A percentile compares a stretch with the other conserved stretches of the same genome.
Evolutionary conservation across 30 jellyfish, hydroid and myxozoan species (phyloP).

Genomic region (Chironex yamaguchii): DNA sequence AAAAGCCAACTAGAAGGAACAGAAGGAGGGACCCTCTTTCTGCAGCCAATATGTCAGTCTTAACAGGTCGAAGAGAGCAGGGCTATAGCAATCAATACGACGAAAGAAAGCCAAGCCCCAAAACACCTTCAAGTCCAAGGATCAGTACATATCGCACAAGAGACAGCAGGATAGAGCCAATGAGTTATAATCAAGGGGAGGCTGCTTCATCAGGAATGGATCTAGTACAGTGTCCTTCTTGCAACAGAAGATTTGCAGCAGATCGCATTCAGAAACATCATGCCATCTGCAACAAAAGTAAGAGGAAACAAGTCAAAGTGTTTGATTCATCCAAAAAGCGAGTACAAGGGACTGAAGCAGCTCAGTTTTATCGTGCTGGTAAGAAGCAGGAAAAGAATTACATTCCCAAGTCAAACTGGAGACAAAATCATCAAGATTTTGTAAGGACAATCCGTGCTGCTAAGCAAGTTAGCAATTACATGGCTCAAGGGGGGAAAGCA

Average conservation of each 20-base stretch:
- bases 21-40: background rate
- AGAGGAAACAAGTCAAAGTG: conserved; percentile 67
- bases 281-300: conserved; percentile 66
- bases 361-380: conserved; percentile 25
- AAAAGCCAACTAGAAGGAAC: conserved; percentile 42
- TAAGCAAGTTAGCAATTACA: conserved; percentile 60
- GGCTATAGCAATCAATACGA: conserved; percentile 1
- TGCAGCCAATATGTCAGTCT: background rate
- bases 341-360: conserved; percentile 87
- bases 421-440: conserved; percentile 87
- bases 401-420: conserved; percentile 80
- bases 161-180: background rate
- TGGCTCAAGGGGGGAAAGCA: conserved; percentile 92
- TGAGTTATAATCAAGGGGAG: conserved; percentile 3
- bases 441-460: conserved; percentile 87
- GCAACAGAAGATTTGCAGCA: conserved; percentile 84
- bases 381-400: conserved; percentile 3
- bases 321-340: conserved; percentile 89
- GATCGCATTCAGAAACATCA: conserved; percentile 82
- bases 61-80: background rate
- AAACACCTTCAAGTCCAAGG: conserved; percentile 20
- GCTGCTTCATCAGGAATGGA: background rate
- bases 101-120: conserved; percentile 27
- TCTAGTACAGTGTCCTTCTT: conserved; percentile 68
- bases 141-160: background rate